These are phyloP conservation scores for Conops quadrifasciatus DNA, from an alignment of 2,888 invertebrate genomes.

Conservation along the genomic window DNA sequence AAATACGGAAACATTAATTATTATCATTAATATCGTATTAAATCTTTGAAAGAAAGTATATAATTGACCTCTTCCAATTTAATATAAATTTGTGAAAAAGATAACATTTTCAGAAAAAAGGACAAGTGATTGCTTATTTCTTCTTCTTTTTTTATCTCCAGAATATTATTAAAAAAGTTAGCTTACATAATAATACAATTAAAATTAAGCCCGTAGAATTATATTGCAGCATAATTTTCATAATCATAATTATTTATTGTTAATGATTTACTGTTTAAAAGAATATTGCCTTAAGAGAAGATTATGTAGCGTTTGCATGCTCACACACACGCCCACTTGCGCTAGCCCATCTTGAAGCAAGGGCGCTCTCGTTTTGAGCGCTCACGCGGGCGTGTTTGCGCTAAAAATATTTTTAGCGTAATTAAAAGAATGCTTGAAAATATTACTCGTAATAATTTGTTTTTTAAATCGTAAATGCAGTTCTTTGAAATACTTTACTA, in stretches of 20 bases:
- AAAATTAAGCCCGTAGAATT: conserved; percentile 39
- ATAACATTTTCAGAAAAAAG: conserved; percentile 51
- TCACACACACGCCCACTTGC: too few species aligned
- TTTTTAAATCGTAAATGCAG: conserved; percentile 39
- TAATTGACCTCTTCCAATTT: conserved; percentile 13
- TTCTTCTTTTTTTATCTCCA: neutral
- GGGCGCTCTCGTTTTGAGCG: too few species aligned
- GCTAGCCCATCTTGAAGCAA: too few species aligned
- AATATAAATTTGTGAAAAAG: too few species aligned
- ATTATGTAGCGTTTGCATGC: too few species aligned
- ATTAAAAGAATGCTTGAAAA: neutral
- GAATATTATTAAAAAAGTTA: neutral
- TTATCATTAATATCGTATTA: neutral
- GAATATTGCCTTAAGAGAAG: conserved; percentile 9
- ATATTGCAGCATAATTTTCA: conserved; percentile 42
- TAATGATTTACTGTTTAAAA: conserved; percentile 16
- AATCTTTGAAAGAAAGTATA: neutral
- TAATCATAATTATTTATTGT: conserved; percentile 20
- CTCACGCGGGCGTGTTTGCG: too few species aligned
- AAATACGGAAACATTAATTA: neutral
- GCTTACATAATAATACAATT: conserved; percentile 22
- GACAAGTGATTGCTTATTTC: conserved; percentile 51
- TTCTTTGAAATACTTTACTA: conserved; percentile 33
- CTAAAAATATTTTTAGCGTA: too few species aligned
- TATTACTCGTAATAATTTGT: neutral